Evolutionary conservation across 2,888 invertebrate genomes (phyloP).

Genomic region (Troides aeacus): DNA sequence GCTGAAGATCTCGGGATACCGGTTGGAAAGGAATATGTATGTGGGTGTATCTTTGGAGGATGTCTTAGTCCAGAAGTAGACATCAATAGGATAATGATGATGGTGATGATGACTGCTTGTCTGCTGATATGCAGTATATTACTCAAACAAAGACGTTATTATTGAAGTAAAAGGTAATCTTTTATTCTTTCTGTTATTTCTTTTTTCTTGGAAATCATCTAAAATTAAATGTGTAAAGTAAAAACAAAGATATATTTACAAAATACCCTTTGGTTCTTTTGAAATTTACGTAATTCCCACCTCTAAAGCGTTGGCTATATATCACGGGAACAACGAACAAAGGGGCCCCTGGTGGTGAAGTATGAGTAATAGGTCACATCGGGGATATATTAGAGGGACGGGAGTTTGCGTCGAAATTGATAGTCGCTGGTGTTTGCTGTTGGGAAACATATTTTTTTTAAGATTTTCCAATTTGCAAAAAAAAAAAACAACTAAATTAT

Average conservation of each 20-base stretch:
- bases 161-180: too few relatives aligned
- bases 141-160: too few relatives aligned
- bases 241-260: slow-evolving; percentile 16
- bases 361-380: slow-evolving; percentile 41
- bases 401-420: slow-evolving; percentile 38
- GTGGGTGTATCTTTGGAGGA: too few relatives aligned
- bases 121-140: too few relatives aligned
- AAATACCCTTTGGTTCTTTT: slow-evolving; percentile 22
- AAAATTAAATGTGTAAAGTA: neutral
- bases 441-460: slow-evolving; percentile 3
- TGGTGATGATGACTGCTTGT: too few relatives aligned
- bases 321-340: slow-evolving; percentile 36
- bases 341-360: slow-evolving; percentile 38
- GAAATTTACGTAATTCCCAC: slow-evolving; percentile 33
- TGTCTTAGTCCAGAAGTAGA: too few relatives aligned
- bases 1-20: too few relatives aligned
- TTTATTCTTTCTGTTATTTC: neutral
- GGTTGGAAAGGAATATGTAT: too few relatives aligned
- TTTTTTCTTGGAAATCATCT: neutral
- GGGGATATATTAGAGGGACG: slow-evolving; percentile 40
- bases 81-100: too few relatives aligned
- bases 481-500: neutral
- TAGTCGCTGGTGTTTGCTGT: slow-evolving; percentile 29
- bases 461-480: neutral
- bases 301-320: slow-evolving; percentile 38